Evolutionary conservation across 1,140 invertebrate species (phyloP), one percentile per base, ranked within the genome.

Genomic region (Pygmarrhopalites habei): DNA sequence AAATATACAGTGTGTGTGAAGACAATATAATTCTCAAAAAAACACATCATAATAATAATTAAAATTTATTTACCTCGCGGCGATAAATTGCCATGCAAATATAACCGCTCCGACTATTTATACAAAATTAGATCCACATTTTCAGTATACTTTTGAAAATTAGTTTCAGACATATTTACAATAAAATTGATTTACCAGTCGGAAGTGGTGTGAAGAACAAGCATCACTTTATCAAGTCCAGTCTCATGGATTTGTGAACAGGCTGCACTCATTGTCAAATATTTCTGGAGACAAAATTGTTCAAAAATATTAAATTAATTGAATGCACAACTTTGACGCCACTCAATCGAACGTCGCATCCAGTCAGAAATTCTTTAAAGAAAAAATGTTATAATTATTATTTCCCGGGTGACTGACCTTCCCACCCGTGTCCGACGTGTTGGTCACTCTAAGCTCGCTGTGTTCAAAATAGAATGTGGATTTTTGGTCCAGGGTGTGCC

Each of bases 81-180:
- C 84, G 82, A 77, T 89, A 85, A 74, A 92, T 88, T 70, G 83
- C 82, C 82, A 91, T 86, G 76, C 90, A 93, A 74, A 86, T 85
- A 78, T 86, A 92, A 30, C 89, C 89, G 64, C 86, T 90, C 76
- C 87, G 84, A 73, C 90, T 93, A 82, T 19, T 1, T n/a, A n/a
- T n/a, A n/a, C n/a, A n/a, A n/a, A n/a, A n/a, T n/a, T n/a, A n/a
- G n/a, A n/a, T n/a, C n/a, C n/a, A n/a, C n/a, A n/a, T n/a, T n/a
- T n/a, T n/a, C n/a, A n/a, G n/a, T n/a, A n/a, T n/a, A n/a, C n/a
- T n/a, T n/a, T n/a, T n/a, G n/a, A n/a, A n/a, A n/a, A n/a, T n/a
- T n/a, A n/a, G n/a, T n/a, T n/a, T n/a, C n/a, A n/a, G 43, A 35
- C 32, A 7, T 7, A 35, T 35, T 57, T 5, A 41, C 2, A 19